A percentile compares a stretch with the other conserved stretches of the same genome.
phyloP scores from a whole-genome alignment of 1,140 invertebrate genomes.

The Drosophila pandora region DNA sequence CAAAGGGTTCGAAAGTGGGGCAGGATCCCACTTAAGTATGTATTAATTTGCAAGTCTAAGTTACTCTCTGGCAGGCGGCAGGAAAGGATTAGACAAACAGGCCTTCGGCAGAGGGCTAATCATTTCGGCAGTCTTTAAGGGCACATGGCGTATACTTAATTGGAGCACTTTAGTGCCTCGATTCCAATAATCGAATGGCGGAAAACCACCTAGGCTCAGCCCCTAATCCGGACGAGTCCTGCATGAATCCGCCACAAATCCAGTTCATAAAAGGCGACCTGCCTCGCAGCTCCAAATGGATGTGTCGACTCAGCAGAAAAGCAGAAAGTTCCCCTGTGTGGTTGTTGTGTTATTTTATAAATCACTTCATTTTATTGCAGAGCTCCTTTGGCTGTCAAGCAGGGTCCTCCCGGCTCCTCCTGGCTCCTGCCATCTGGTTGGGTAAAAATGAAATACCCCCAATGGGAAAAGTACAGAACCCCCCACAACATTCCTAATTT shows the following conservation, averaged over 20 bases:
- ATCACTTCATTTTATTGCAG: slow-evolving; percentile 71
- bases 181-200: slow-evolving; percentile 26
- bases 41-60: slow-evolving; percentile 81
- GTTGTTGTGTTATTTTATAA: slow-evolving; percentile 60
- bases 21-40: slow-evolving; percentile 65
- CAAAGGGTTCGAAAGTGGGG: neutral
- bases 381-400: slow-evolving; percentile 41
- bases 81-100: slow-evolving; percentile 73
- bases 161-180: neutral
- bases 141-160: neutral
- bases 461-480: slow-evolving; percentile 23
- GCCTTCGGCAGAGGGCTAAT: slow-evolving; percentile 61
- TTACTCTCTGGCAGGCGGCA: slow-evolving; percentile 22
- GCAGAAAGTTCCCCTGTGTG: slow-evolving; percentile 54
- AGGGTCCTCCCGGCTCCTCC: neutral
- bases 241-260: slow-evolving; percentile 60
- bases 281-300: slow-evolving; percentile 18
- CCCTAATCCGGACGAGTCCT: slow-evolving; percentile 54
- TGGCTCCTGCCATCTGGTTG: no score
- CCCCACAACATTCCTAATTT: slow-evolving; percentile 79
- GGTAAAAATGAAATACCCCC: slow-evolving; percentile 22
- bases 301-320: slow-evolving; percentile 62
- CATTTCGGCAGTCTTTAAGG: slow-evolving; percentile 5
- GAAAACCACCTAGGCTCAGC: slow-evolving; percentile 4
- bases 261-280: slow-evolving; percentile 63